Percentiles rank a stretch among this genome's conserved stretches.
These are phyloP conservation scores for Stichodactyla mertensii DNA, from an alignment of 64 coral and sea anemone genomes.

Conservation along the genomic window DNA sequence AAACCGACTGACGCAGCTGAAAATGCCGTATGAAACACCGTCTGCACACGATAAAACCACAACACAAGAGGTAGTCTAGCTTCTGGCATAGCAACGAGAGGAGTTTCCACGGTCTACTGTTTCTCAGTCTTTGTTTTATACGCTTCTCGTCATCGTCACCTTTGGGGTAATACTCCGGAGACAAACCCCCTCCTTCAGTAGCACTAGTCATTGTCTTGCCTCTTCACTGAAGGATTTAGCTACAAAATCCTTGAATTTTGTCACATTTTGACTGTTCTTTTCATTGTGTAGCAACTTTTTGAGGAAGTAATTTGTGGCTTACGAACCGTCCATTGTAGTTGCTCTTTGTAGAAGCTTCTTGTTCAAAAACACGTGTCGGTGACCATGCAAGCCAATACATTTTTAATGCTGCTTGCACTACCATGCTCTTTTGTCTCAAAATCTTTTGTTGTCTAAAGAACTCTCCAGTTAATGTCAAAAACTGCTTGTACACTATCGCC, in stretches of 20 bases:
- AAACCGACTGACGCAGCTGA: constrained; percentile 58
- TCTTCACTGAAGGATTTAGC: not conserved
- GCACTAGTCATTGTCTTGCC: not conserved
- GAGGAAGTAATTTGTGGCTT: not conserved
- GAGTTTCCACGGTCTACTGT: not conserved
- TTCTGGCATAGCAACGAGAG: constrained; percentile 33
- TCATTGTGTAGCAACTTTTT: not conserved
- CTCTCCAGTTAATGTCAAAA: not conserved
- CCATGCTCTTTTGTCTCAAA: not conserved
- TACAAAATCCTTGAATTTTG: not conserved
- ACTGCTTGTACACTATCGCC: too few relatives aligned
- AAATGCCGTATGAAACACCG: constrained; percentile 30
- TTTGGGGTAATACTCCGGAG: constrained; percentile 29
- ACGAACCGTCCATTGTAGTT: not conserved
- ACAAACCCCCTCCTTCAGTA: constrained; percentile 7
- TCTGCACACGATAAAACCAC: constrained; percentile 74
- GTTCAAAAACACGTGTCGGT: constrained; percentile 54
- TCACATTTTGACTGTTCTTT: not conserved
- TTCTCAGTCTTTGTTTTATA: not conserved
- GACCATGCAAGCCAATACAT: constrained; percentile 29
- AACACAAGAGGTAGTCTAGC: constrained; percentile 62
- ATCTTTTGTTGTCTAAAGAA: not conserved
- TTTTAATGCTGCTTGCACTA: constrained; percentile 35
- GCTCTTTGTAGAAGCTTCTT: constrained; percentile 10
- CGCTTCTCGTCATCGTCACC: not conserved